Conservation (phyloP, 1,140 invertebrate species). For the Bombus waltoni region DNA sequence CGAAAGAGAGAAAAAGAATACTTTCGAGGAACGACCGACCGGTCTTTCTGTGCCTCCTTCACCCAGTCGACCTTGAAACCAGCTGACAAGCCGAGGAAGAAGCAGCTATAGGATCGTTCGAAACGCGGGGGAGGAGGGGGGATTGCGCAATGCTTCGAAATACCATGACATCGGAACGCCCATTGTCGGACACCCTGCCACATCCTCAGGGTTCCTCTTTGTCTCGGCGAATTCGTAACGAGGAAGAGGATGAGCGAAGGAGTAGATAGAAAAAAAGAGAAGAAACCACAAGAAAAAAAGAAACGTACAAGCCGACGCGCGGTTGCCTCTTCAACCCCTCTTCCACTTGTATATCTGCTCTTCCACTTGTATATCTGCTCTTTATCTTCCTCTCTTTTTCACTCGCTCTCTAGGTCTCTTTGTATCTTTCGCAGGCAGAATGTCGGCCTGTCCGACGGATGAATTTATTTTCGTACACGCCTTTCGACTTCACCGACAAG, state of each 20-base stretch:
- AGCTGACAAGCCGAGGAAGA: constrained; percentile 71
- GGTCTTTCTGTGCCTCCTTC: constrained; percentile 12
- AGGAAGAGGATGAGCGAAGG: neutral
- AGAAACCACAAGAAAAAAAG: neutral
- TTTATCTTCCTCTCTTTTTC: neutral
- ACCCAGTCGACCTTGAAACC: constrained; percentile 70
- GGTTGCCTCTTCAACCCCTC: constrained; percentile 3
- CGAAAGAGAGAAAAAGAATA: neutral
- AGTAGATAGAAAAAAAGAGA: no score
- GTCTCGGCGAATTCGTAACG: constrained; percentile 24
- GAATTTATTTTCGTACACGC: constrained; percentile 54
- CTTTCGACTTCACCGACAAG: constrained; percentile 43
- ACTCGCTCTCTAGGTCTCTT: constrained; percentile 2
- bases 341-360: neutral
- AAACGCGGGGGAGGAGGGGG: neutral
- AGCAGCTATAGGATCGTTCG: constrained; percentile 5
- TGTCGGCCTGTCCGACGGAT: constrained; percentile 42
- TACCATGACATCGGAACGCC: constrained; percentile 51
- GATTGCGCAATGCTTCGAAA: constrained; percentile 67
- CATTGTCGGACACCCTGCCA: constrained; percentile 34
- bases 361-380: neutral
- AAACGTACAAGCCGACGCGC: neutral
- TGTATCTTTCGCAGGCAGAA: constrained; percentile 43
- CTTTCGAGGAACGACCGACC: constrained; percentile 31
- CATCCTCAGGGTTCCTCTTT: constrained; percentile 50